A percentile compares a stretch with the other conserved stretches of the same genome.
Evolutionary conservation across 2,797 vertebrate genomes (phyloP).

Genomic region (Chelon labrosus): DNA sequence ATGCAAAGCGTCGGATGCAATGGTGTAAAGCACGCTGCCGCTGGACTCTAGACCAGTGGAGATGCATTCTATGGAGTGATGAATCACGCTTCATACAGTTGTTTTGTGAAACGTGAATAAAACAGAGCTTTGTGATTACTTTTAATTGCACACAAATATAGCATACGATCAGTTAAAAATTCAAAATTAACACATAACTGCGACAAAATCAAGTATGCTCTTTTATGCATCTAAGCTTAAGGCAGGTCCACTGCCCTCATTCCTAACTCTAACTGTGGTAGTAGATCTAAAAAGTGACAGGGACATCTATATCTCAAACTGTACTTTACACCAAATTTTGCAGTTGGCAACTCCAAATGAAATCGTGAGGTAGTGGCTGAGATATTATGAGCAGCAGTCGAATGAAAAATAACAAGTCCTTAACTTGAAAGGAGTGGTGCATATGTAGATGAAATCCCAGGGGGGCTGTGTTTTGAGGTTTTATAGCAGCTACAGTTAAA

Average conservation of each 20-base stretch:
- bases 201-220: too few species aligned
- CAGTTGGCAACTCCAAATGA: background rate
- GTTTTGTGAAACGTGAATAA: background rate
- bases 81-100: background rate
- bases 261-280: too few species aligned
- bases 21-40: too few species aligned
- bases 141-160: background rate
- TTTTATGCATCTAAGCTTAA: too few species aligned
- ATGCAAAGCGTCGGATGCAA: too few species aligned
- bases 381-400: background rate
- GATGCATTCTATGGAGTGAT: too few species aligned
- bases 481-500: conserved; percentile 13
- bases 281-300: too few species aligned
- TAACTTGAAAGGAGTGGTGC: background rate
- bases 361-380: background rate
- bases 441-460: background rate
- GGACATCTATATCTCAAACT: background rate
- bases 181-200: too few species aligned
- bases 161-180: background rate
- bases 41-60: too few species aligned
- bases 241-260: too few species aligned
- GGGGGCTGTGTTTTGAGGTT: background rate
- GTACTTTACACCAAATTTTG: background rate
- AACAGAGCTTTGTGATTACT: background rate
- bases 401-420: background rate